These are phyloP conservation scores for Peromyscus eremicus DNA, from an alignment of 2,797 vertebrate genomes.

Conservation along the genomic window DNA sequence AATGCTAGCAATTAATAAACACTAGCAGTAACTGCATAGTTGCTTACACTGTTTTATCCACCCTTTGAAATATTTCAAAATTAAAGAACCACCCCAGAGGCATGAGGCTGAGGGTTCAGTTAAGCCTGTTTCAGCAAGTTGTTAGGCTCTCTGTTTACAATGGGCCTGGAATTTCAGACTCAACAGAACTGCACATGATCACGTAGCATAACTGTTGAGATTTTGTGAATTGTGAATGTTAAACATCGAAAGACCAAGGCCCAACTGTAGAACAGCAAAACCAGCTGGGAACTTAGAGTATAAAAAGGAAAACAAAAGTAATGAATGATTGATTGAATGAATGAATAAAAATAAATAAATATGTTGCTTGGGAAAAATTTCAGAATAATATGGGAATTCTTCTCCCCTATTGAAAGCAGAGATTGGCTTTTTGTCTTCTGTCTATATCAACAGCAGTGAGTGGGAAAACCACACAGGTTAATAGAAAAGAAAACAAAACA, in stretches of 20 bases:
- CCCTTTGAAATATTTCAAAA: conserved; percentile 55
- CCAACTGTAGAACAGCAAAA: conserved; percentile 2
- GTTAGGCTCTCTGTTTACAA: not conserved
- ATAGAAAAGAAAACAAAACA: conserved; percentile 42
- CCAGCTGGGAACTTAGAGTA: not conserved
- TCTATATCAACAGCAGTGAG: not conserved
- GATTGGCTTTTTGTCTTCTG: not conserved
- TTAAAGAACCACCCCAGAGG: not conserved
- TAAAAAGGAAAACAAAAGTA: conserved; percentile 30
- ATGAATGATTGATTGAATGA: not conserved
- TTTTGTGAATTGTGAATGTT: conserved; percentile 1
- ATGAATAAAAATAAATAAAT: not conserved
- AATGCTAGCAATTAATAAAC: conserved; percentile 5
- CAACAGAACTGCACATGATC: not conserved
- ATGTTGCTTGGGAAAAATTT: not conserved
- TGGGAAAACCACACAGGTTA: not conserved
- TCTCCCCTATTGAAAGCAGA: not conserved
- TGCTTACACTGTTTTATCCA: conserved; percentile 16
- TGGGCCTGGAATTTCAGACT: not conserved
- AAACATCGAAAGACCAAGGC: conserved; percentile 4
- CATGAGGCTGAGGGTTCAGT: not conserved
- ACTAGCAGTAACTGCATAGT: no score
- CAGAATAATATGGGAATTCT: not conserved
- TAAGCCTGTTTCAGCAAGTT: not conserved
- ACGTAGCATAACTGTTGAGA: not conserved